Conservation (phyloP, 2,888 invertebrate genomes). For the Julus scanicus region DNA sequence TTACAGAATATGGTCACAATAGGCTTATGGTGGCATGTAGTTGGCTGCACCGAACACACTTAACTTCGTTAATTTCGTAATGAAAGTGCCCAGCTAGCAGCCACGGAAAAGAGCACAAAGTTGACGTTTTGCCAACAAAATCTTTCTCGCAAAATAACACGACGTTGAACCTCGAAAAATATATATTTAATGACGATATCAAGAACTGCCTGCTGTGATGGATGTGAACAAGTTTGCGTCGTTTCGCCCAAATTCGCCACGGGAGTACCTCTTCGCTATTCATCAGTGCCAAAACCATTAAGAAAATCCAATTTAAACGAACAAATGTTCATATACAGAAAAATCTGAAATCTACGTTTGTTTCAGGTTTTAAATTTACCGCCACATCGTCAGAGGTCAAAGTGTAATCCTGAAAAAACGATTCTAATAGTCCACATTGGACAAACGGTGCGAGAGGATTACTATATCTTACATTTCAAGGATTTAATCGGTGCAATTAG, state of each 20-base stretch:
- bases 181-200: conserved; percentile 33
- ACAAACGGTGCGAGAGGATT: not conserved
- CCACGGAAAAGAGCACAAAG: not conserved
- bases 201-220: not conserved
- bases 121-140: conserved; percentile 19
- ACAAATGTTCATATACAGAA: not conserved
- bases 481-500: not conserved
- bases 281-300: not conserved
- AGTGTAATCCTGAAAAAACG: not conserved
- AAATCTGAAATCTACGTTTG: not conserved
- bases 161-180: not conserved
- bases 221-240: not conserved
- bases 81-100: conserved; percentile 22
- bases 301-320: conserved; percentile 3
- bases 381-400: not conserved
- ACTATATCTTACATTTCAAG: not conserved
- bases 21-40: not conserved
- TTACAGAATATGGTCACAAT: not conserved
- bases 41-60: not conserved
- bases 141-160: not conserved
- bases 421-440: not conserved
- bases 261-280: not conserved
- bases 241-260: conserved; percentile 6
- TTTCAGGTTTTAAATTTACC: not conserved
- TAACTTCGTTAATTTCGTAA: not conserved